Evolutionary conservation across 2,888 invertebrate genomes (phyloP), one percentile per base, ranked within the genome.

Genomic region (Parnassius smintheus): DNA sequence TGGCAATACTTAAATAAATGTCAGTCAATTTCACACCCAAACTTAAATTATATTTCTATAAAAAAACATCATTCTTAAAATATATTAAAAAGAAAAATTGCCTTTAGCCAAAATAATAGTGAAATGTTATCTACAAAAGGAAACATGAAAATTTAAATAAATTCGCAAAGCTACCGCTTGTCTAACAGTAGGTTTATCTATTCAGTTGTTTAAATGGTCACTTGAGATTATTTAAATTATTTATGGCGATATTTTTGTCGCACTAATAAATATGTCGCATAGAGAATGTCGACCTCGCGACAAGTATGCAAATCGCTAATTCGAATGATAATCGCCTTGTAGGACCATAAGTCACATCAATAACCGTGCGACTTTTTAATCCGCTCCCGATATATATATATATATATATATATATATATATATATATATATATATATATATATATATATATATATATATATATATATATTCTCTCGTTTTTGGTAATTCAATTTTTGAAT

Each of bases 201-300:
- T 49, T 49, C 49, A 8, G 49, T 8, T 13, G 13, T 49, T 13
- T 49, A 9, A 13, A 9, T 49, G 76, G 73, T 75, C 74, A 73
- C 68, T 71, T 65, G 62, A 70, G 74, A 72, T 76, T 75, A 79
- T 83, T 81, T 79, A 68, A 76, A 81, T 83, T 82, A 85, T 81
- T 83, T 81, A 83, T 80, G 72, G 70, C 67, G 74, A 78, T 78
- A 76, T 77, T 74, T 77, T 67, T 71, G 68, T 66, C 69, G 71
- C 70, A 67, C 75, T 79, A 83, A 84, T 85, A 86, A 65, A 63
- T 59, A 62, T 64, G 70, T 69, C 67, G n/a, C 42, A 42, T 54
- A 44, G 56, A 72, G 73, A 74, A 70, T 75, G 74, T 73, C 76
- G 74, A 72, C 73, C 72, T 67, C 72, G 66, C 69, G 71, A 71